Conservation (phyloP, 2,888 invertebrate genomes). For the Eurytoma adleriae region DNA sequence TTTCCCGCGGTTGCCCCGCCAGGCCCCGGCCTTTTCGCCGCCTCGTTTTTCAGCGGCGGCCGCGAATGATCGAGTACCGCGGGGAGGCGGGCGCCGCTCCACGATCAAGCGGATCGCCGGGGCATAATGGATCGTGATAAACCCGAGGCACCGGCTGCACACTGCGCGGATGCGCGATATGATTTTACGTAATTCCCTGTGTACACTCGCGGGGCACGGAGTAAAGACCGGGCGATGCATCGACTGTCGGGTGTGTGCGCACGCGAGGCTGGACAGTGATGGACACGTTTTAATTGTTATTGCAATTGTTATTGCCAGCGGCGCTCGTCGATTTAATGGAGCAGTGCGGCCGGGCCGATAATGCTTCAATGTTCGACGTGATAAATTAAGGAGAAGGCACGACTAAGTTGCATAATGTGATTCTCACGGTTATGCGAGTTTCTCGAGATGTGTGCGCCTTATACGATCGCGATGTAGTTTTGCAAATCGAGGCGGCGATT, state of each 20-base stretch:
- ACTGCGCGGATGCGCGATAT: constrained; percentile 24
- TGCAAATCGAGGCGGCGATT: not conserved
- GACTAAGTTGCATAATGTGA: not conserved
- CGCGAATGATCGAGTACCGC: constrained; percentile 50
- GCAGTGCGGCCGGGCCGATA: constrained; percentile 4
- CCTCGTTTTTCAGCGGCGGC: constrained; percentile 41
- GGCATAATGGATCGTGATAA: constrained; percentile 53
- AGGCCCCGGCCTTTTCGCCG: not conserved
- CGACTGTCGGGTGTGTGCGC: constrained; percentile 20
- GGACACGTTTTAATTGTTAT: constrained; percentile 42
- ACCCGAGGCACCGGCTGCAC: no score
- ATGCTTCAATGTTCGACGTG: constrained; percentile 26
- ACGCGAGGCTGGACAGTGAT: constrained; percentile 24
- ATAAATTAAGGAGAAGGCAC: not conserved
- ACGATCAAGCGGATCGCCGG: constrained; percentile 47
- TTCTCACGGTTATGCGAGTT: constrained; percentile 31
- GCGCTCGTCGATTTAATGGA: not conserved
- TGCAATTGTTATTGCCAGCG: constrained; percentile 45
- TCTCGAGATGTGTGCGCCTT: not conserved
- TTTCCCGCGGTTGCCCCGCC: not conserved
- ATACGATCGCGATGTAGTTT: no score
- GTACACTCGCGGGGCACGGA: not conserved
- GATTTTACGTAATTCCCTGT: constrained; percentile 34
- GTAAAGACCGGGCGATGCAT: constrained; percentile 12
- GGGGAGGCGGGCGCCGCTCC: constrained; percentile 30